phyloP scores from a whole-genome alignment of 2,797 vertebrate species.

The Sebastes matsubarae region DNA sequence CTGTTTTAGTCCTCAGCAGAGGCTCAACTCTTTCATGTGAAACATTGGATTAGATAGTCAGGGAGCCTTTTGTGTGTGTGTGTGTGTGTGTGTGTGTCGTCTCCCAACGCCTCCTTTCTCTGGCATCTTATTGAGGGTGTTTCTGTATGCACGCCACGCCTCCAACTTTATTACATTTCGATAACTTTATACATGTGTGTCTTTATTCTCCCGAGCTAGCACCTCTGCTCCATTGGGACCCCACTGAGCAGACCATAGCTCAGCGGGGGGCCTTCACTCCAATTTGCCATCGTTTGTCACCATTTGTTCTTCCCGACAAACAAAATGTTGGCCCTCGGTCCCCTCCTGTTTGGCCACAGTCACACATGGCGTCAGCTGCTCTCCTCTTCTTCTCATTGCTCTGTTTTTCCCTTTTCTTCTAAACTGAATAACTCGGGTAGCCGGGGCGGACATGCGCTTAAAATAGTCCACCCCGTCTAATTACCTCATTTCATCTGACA shows the following conservation, averaged over 20 bases:
- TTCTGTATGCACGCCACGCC: conserved; percentile 57
- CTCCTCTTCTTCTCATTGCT: conserved; percentile 43
- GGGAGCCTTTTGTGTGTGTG: conserved; percentile 46
- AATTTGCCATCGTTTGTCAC: conserved; percentile 86
- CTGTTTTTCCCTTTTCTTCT: conserved; percentile 27
- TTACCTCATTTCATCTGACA: conserved; percentile 71
- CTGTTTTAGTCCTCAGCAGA: conserved; percentile 59
- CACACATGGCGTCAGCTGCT: conserved; percentile 70
- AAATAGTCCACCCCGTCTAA: conserved; percentile 65
- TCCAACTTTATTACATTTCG: conserved; percentile 64
- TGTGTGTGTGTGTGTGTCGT: conserved; percentile 41
- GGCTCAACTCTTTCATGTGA: conserved; percentile 73
- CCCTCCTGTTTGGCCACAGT: conserved; percentile 51
- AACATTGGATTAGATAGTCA: conserved; percentile 74
- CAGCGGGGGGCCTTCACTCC: conserved; percentile 81
- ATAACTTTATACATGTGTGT: conserved; percentile 63
- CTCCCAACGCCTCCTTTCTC: conserved; percentile 45
- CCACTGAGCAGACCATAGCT: conserved; percentile 70
- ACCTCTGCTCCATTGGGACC: conserved; percentile 66
- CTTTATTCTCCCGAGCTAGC: conserved; percentile 58
- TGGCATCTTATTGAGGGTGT: conserved; percentile 27
- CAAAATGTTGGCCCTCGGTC: conserved; percentile 71
- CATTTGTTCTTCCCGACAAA: conserved; percentile 79
- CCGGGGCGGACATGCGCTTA: conserved; percentile 12
- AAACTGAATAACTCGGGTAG: conserved; percentile 3